phyloP scores from a whole-genome alignment of 2,888 invertebrate genomes.

The Smittia sp. region DNA sequence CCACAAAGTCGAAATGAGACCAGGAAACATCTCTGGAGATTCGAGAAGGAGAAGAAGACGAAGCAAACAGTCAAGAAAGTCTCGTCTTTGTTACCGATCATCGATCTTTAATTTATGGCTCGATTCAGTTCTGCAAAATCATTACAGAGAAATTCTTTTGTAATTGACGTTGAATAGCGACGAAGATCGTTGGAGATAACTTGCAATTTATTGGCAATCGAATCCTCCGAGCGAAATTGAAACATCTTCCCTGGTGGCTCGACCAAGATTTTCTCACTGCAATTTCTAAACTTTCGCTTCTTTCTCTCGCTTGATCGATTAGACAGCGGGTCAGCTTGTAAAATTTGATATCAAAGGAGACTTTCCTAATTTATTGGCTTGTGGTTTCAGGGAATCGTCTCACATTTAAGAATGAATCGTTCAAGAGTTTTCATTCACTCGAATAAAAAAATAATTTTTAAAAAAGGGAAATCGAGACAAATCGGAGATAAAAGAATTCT shows the following conservation, averaged over 20 bases:
- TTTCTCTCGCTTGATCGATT: constrained; percentile 15
- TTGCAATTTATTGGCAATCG: background rate
- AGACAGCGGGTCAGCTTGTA: constrained; percentile 25
- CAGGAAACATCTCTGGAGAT: background rate
- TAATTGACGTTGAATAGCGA: background rate
- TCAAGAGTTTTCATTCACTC: constrained; percentile 22
- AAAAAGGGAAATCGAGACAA: constrained; percentile 20
- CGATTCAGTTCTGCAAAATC: background rate
- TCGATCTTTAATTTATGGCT: background rate
- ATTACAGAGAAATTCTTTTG: background rate
- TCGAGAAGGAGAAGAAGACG: background rate
- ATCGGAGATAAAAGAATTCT: constrained; percentile 25
- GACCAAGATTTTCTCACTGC: background rate
- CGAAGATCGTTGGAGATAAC: too few species aligned
- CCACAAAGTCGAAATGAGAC: background rate
- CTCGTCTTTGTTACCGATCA: background rate
- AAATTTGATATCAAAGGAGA: constrained; percentile 11
- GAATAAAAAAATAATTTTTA: constrained; percentile 1
- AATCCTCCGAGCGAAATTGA: background rate
- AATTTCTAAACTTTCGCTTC: constrained; percentile 1
- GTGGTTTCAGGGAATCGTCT: constrained; percentile 16
- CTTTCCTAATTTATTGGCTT: constrained; percentile 25
- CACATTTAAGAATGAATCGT: constrained; percentile 9
- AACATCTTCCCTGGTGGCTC: constrained; percentile 24
- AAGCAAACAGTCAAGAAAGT: background rate